A percentile compares a stretch with the other conserved stretches of the same genome.
Conservation (phyloP, 2,797 vertebrate genomes). For the Cyprinella venusta region DNA sequence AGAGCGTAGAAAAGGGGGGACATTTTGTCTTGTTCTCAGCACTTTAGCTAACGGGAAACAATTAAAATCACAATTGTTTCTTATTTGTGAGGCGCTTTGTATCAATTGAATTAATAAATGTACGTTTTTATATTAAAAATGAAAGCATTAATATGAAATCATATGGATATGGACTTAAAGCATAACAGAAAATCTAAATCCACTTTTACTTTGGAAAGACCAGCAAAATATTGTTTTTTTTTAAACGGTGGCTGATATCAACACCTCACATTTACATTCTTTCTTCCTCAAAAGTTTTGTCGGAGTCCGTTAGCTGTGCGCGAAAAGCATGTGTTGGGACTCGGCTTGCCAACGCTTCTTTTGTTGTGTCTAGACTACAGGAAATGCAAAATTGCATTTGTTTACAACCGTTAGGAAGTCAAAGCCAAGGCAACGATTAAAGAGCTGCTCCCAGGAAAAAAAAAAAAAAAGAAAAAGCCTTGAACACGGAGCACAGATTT, state of each 20-base stretch:
- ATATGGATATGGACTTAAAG: neutral
- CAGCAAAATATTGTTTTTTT: neutral
- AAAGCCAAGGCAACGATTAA: slow-evolving; percentile 65
- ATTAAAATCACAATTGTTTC: neutral
- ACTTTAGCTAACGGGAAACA: neutral
- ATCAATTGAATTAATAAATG: neutral
- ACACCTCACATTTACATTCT: neutral
- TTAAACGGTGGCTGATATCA: neutral
- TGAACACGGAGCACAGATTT: slow-evolving; percentile 27
- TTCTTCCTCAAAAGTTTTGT: slow-evolving; percentile 43
- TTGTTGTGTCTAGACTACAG: slow-evolving; percentile 79
- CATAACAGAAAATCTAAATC: neutral
- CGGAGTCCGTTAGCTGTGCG: slow-evolving; percentile 39
- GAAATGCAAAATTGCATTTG: slow-evolving; percentile 78
- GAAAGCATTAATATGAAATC: neutral
- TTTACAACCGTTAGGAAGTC: slow-evolving; percentile 72
- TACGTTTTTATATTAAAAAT: neutral
- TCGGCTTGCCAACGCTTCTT: slow-evolving; percentile 56
- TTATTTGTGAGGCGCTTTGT: neutral
- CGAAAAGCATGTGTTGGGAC: slow-evolving; percentile 57
- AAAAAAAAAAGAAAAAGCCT: slow-evolving; percentile 47
- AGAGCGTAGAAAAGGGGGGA: slow-evolving; percentile 61
- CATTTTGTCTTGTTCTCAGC: slow-evolving; percentile 21
- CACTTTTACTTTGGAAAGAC: neutral
- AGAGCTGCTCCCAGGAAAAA: slow-evolving; percentile 61